Base-by-base conservation (phyloP, 1,140 invertebrate species). In the Drosophila arawakana region DNA sequence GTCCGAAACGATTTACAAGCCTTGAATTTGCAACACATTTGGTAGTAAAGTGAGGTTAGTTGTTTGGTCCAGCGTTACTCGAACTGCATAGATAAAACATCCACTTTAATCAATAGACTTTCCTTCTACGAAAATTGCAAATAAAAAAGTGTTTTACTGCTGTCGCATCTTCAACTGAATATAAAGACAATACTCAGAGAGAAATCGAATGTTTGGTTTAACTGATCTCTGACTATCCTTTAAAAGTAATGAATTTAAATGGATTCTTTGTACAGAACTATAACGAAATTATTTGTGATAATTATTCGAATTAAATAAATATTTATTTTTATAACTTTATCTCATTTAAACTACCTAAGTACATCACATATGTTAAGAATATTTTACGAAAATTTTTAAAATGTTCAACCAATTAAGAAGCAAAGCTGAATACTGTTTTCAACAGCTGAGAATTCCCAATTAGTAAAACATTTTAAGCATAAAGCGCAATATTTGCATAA, bases 1-100 rank as follows among this genome's bases (percentile, higher is more conserved):
- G 50, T 62, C 70, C 54, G 39, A 68, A 73, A 54, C 71, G 65
- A 69, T 69, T 61, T 73, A 68, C 65, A 57, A 34, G 71, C 63
- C 39, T 46, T 18, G 54, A 55, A 67, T 70, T 54, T 61, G 58
- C 39, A 30, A 44, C 15, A 46, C 34, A 41, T 15, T n/a, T 21
- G 25, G 52, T 37, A 21, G 25, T 34, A 52, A 70, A 62, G 57
- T 62, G 46, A 34, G n/a, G 18, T 54, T 21, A 10, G 37, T 21
- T 47, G 63, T 57, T 46, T 9, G 10, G 13, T 18, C 8, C n/a
- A 47, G 7, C 25, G 25, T 2, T 13, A 63, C 34, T 11, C 15
- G 46, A 10, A 25, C 7, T 46, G 54, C 43, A 67, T 67, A 39
- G 25, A 30, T 15, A 34, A 58, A 67, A 21, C 44, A 25, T 44